phyloP scores from a whole-genome alignment of 1,140 invertebrate species.

The Daktulosphaira vitifoliae region DNA sequence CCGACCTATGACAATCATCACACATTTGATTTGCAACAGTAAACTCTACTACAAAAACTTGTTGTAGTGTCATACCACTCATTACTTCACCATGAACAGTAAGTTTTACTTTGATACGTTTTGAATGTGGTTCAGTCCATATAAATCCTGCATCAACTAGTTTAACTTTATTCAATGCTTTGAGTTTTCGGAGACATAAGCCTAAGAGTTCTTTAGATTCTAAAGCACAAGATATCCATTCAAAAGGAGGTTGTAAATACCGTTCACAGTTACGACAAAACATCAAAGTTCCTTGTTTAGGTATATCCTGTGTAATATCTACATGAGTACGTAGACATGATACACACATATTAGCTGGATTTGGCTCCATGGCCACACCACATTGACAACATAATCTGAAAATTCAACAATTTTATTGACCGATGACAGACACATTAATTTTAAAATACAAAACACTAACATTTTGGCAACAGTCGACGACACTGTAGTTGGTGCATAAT shows the following conservation, averaged over 20 bases:
- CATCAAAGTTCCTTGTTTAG: slow-evolving; percentile 82
- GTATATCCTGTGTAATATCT: slow-evolving; percentile 93
- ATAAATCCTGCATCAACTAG: slow-evolving; percentile 93
- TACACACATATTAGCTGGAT: slow-evolving; percentile 96
- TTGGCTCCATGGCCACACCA: slow-evolving; percentile 75
- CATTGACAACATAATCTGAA: slow-evolving; percentile 71
- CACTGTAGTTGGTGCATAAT: not conserved
- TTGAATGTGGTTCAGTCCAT: slow-evolving; percentile 99
- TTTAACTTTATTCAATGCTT: slow-evolving; percentile 81
- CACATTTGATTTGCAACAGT: slow-evolving; percentile 90
- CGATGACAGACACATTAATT: not conserved
- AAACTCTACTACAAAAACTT: slow-evolving; percentile 92
- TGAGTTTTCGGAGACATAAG: slow-evolving; percentile 88
- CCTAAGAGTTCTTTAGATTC: slow-evolving; percentile 90
- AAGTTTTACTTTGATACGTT: slow-evolving; percentile 91
- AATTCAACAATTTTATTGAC: slow-evolving; percentile 34
- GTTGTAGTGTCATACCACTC: slow-evolving; percentile 71
- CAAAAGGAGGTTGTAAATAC: slow-evolving; percentile 85
- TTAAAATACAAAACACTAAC: not conserved
- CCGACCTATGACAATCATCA: slow-evolving; percentile 89
- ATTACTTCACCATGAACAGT: slow-evolving; percentile 93
- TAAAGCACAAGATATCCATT: slow-evolving; percentile 80
- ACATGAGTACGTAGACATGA: slow-evolving; percentile 80
- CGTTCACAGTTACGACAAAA: slow-evolving; percentile 88
- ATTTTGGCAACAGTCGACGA: slow-evolving; percentile 13